phyloP scores from a whole-genome alignment of 2,113 vertebrate species.

The Anolis sagrei region DNA sequence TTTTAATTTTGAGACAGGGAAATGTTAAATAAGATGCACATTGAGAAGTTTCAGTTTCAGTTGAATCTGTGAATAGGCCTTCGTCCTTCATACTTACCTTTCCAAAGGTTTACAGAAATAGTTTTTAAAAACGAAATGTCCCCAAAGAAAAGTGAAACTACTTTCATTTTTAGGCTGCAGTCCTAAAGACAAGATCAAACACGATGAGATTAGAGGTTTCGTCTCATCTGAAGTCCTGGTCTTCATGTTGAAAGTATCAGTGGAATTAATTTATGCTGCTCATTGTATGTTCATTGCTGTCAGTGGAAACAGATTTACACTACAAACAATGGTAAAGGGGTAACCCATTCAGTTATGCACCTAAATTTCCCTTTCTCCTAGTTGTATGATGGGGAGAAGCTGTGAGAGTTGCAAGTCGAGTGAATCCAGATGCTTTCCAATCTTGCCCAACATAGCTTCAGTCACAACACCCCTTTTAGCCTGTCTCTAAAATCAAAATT shows the following conservation, averaged over 20 bases:
- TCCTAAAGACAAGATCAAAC: neutral
- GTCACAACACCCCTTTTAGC: too few species aligned
- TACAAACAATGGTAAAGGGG: too few species aligned
- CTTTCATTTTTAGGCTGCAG: neutral
- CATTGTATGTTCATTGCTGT: neutral
- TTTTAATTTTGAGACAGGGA: neutral
- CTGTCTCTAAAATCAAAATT: too few species aligned
- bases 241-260: neutral
- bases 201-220: neutral
- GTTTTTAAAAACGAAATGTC: neutral
- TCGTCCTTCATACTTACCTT: neutral
- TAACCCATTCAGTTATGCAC: too few species aligned
- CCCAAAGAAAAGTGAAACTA: constrained; percentile 1
- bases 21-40: neutral
- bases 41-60: neutral
- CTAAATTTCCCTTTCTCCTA: too few species aligned
- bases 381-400: too few species aligned
- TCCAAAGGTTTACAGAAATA: neutral
- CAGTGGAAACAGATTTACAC: too few species aligned
- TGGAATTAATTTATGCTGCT: neutral
- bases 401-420: too few species aligned
- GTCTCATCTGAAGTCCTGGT: neutral
- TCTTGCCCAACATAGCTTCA: too few species aligned
- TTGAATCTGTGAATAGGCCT: neutral
- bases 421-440: too few species aligned